phyloP scores from a whole-genome alignment of 2,113 vertebrate genomes.

The Acrocephalus arundinaceus region DNA sequence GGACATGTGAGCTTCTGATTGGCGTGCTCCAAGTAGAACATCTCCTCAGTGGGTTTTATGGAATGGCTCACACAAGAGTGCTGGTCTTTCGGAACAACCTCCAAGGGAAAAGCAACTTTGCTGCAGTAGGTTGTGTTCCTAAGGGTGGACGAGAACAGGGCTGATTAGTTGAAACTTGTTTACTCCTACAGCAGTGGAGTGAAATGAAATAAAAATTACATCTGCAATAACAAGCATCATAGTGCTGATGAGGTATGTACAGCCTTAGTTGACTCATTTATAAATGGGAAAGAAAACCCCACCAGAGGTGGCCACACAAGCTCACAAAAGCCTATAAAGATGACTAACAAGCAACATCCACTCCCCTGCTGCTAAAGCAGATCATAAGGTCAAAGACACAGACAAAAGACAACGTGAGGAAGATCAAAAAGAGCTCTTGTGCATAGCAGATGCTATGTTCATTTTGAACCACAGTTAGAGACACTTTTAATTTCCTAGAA shows the following conservation, averaged over 20 bases:
- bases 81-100: slow-evolving; percentile 73
- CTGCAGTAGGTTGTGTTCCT: slow-evolving; percentile 89
- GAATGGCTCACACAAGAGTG: slow-evolving; percentile 69
- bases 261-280: not conserved
- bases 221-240: not conserved
- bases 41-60: slow-evolving; percentile 40
- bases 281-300: not conserved
- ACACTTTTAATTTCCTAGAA: slow-evolving; percentile 56
- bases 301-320: not conserved
- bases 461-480: slow-evolving; percentile 12
- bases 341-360: slow-evolving; percentile 14
- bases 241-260: not conserved
- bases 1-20: slow-evolving; percentile 78
- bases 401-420: not conserved
- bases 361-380: slow-evolving; percentile 13
- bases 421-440: not conserved
- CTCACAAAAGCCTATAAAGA: slow-evolving; percentile 20
- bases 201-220: slow-evolving; percentile 8
- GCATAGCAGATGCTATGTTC: not conserved
- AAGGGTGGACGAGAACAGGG: not conserved
- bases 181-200: not conserved
- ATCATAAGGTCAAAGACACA: not conserved
- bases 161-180: not conserved
- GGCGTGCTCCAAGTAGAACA: slow-evolving; percentile 67
- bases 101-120: slow-evolving; percentile 83